Evolutionary conservation across 2,888 invertebrate genomes (phyloP).

Genomic region (Tromatobia lineatoria): DNA sequence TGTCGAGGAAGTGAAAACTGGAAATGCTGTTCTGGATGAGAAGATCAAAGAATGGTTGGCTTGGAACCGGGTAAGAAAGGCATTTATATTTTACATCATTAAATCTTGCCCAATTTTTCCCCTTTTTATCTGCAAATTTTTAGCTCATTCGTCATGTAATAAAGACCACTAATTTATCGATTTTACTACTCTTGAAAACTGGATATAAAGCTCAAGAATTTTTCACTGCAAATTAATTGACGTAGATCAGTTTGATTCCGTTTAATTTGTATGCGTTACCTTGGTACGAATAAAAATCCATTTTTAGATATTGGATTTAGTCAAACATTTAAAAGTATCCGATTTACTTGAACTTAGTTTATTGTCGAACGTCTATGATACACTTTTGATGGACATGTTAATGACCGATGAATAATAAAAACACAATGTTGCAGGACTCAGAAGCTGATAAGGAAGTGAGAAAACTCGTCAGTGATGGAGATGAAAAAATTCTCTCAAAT

Average conservation of each 20-base stretch:
- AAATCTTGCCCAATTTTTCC: too few species aligned
- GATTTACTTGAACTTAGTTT: too few species aligned
- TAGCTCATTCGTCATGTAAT: too few species aligned
- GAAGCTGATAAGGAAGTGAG: conserved; percentile 89
- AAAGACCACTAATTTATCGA: too few species aligned
- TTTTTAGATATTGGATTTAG: not conserved
- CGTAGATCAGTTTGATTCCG: not conserved
- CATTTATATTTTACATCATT: not conserved
- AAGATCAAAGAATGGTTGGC: conserved; percentile 91
- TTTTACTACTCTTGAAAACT: too few species aligned
- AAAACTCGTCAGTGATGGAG: conserved; percentile 86
- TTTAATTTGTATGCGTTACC: too few species aligned
- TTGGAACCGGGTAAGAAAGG: conserved; percentile 89
- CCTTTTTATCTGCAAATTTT: too few species aligned
- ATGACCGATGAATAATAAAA: not conserved
- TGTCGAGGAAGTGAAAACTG: conserved; percentile 84
- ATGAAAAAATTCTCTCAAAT: conserved; percentile 88
- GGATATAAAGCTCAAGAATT: too few species aligned
- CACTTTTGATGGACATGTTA: not conserved
- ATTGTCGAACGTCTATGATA: too few species aligned
- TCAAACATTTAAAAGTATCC: too few species aligned
- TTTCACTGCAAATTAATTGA: not conserved
- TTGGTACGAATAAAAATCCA: too few species aligned
- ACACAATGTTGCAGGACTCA: conserved; percentile 87
- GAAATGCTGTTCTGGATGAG: conserved; percentile 87